Evolutionary conservation across 2,797 vertebrate genomes (phyloP).

Genomic region (Pterois miles): DNA sequence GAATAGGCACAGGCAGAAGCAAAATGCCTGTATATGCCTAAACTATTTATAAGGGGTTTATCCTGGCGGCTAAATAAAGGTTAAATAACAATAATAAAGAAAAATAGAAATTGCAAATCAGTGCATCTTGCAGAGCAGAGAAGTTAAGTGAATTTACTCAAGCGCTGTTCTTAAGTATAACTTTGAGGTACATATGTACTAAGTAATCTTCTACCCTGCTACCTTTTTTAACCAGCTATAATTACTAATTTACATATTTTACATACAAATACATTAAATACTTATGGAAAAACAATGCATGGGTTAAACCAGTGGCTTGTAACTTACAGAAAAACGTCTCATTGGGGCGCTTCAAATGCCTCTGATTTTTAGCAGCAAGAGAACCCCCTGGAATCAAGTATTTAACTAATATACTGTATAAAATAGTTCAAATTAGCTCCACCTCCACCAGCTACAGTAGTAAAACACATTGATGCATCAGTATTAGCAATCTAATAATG

Average conservation of each 20-base stretch:
- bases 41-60: no score
- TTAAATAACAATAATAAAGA: no score
- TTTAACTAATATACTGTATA: no score
- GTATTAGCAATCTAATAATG: no score
- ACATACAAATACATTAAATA: not conserved
- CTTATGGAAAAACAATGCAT: not conserved
- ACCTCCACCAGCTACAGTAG: no score
- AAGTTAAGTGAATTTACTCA: not conserved
- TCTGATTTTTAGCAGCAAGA: not conserved
- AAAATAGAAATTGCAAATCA: not conserved
- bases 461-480: no score
- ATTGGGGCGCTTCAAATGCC: not conserved
- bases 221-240: not conserved
- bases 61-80: no score
- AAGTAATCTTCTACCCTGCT: not conserved
- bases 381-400: no score
- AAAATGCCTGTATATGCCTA: no score
- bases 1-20: no score
- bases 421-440: no score
- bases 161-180: not conserved
- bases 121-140: not conserved
- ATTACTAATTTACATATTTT: not conserved
- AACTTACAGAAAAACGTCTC: not conserved
- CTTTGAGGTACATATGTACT: not conserved
- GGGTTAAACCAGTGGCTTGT: not conserved